Conservation (phyloP, 1,140 invertebrate genomes). For the Octopus bimaculoides region DNA sequence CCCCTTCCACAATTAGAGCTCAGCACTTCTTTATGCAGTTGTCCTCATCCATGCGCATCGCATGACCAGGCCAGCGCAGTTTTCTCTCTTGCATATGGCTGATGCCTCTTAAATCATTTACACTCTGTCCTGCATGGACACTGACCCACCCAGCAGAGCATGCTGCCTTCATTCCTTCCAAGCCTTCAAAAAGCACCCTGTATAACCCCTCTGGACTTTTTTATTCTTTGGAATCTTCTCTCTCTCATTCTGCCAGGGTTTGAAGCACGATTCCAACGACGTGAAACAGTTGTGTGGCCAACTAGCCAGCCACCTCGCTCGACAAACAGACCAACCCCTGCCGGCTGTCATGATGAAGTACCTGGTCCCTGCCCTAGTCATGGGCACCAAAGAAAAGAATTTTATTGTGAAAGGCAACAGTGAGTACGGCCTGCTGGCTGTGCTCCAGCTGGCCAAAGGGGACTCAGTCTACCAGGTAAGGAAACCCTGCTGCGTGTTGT, state of each 20-base stretch:
- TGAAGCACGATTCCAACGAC: conserved; percentile 92
- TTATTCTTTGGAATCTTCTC: not conserved
- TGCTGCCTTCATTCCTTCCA: no score
- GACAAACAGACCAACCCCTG: conserved; percentile 13
- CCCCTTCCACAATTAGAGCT: no score
- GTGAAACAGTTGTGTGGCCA: conserved; percentile 89
- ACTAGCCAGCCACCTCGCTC: conserved; percentile 66
- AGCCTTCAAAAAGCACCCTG: no score
- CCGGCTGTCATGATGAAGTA: conserved; percentile 70
- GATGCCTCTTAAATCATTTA: no score
- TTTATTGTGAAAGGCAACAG: conserved; percentile 89
- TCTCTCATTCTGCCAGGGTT: conserved; percentile 65
- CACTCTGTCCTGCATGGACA: no score
- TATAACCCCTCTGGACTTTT: no score
- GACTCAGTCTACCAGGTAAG: conserved; percentile 74
- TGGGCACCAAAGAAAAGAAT: conserved; percentile 97
- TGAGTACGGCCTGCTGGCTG: conserved; percentile 83
- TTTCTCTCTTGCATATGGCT: no score
- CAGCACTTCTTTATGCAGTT: no score
- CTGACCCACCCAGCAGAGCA: no score
- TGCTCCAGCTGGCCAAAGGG: conserved; percentile 76
- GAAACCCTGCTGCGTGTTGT: no score
- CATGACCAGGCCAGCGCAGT: no score
- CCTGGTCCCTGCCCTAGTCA: conserved; percentile 86
- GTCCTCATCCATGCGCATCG: no score